phyloP scores from a whole-genome alignment of 2,113 vertebrate species.

The rabbit (Oryctolagus cuniculus) region DNA sequence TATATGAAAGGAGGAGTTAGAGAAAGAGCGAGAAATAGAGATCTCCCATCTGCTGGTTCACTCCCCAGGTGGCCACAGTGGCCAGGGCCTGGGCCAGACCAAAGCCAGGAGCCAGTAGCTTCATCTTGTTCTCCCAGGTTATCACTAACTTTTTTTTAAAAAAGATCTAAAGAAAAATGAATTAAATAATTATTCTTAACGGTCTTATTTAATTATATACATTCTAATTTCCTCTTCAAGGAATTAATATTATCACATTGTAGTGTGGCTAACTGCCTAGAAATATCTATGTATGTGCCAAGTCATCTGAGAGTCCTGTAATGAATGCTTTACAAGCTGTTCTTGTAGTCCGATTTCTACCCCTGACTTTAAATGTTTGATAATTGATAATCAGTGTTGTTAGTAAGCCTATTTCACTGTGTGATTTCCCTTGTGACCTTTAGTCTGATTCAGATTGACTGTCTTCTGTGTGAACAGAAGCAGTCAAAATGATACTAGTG shows the following conservation, averaged over 20 bases:
- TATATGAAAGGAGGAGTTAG: too few species aligned
- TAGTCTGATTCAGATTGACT: conserved; percentile 32
- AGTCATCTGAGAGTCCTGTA: neutral
- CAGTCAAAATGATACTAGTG: neutral
- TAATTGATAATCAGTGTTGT: neutral
- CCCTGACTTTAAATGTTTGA: neutral
- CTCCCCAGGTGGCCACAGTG: too few species aligned
- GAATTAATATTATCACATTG: neutral
- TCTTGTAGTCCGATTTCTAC: neutral
- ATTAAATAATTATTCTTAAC: neutral
- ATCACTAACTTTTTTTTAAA: neutral
- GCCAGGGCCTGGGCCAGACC: too few species aligned
- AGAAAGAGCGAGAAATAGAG: too few species aligned
- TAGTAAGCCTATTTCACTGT: neutral
- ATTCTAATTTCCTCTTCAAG: neutral
- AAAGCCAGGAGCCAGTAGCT: too few species aligned
- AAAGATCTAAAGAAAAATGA: neutral
- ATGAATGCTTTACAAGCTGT: neutral
- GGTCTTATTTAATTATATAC: neutral
- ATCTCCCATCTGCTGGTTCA: too few species aligned
- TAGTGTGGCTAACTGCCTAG: neutral
- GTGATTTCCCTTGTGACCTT: neutral
- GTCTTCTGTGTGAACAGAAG: neutral
- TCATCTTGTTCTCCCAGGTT: neutral
- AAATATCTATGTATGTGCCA: neutral